Percentiles rank a stretch among this genome's conserved stretches.
These are phyloP conservation scores for Ammospiza caudacuta DNA, from an alignment of 2,113 vertebrate genomes.

Conservation along the genomic window DNA sequence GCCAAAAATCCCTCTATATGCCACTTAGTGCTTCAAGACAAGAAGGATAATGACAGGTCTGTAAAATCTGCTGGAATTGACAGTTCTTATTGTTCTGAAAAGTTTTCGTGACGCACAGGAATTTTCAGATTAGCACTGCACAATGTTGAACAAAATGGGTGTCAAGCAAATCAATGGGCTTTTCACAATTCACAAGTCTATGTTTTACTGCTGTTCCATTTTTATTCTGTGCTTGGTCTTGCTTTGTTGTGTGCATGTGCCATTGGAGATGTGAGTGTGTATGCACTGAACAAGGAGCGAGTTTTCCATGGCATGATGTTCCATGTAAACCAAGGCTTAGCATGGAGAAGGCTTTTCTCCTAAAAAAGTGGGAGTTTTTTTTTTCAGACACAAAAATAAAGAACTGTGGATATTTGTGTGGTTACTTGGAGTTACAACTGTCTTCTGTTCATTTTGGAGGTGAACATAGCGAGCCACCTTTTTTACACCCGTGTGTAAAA, in stretches of 20 bases:
- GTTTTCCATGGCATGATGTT: neutral
- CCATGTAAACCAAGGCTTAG: neutral
- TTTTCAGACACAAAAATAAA: neutral
- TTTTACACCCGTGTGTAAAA: neutral
- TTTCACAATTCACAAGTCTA: constrained; percentile 5
- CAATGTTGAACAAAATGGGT: constrained; percentile 38
- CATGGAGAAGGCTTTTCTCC: neutral
- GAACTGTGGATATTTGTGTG: neutral
- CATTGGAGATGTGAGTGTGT: neutral
- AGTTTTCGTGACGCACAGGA: constrained; percentile 39
- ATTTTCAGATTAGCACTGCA: constrained; percentile 50
- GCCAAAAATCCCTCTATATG: constrained; percentile 41
- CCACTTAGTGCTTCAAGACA: constrained; percentile 55
- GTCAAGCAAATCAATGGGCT: constrained; percentile 52
- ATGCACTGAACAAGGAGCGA: neutral
- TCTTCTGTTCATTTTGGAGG: neutral
- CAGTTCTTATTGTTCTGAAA: constrained; percentile 65
- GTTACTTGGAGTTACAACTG: neutral
- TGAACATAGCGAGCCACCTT: neutral
- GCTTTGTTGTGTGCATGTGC: neutral
- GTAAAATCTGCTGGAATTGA: constrained; percentile 60
- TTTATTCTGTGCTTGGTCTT: neutral
- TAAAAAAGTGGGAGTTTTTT: neutral
- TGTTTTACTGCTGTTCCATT: constrained; percentile 13
- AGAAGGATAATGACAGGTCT: constrained; percentile 61